A percentile compares a stretch with the other conserved stretches of the same genome.
These are phyloP conservation scores for Pituophis catenifer DNA, from an alignment of 2,113 vertebrate species.

Conservation along the genomic window DNA sequence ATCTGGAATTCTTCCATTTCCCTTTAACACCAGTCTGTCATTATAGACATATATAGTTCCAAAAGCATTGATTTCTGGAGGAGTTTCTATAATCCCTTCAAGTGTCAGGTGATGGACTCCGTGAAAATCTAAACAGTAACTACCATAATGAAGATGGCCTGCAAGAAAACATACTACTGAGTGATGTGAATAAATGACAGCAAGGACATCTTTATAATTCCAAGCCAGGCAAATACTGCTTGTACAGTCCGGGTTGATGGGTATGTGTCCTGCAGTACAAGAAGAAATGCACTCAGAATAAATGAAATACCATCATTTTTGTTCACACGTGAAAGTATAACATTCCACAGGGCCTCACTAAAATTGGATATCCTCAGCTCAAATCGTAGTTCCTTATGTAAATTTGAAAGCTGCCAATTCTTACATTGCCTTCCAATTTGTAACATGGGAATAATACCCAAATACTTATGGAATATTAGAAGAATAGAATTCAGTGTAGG, in stretches of 20 bases:
- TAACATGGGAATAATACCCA: not conserved
- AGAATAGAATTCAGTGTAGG: not conserved
- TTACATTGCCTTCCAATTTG: not conserved
- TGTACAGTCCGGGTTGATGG: conserved; percentile 80
- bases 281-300: conserved; percentile 9
- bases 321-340: not conserved
- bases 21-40: conserved; percentile 86
- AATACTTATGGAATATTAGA: not conserved
- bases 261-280: conserved; percentile 81
- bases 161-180: conserved; percentile 87
- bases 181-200: conserved; percentile 74
- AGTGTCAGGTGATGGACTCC: conserved; percentile 88
- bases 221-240: conserved; percentile 80
- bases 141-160: conserved; percentile 86
- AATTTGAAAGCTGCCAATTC: not conserved
- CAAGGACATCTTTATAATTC: conserved; percentile 82
- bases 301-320: not conserved
- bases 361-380: not conserved
- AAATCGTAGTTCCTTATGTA: not conserved
- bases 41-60: conserved; percentile 81
- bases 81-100: conserved; percentile 87
- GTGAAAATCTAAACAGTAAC: conserved; percentile 74
- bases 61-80: conserved; percentile 80
- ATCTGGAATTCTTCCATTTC: conserved; percentile 78
- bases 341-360: not conserved